Conservation (phyloP, 1,140 invertebrate species). For the fruit fly (Drosophila melanogaster) region Release_6_plus_ISO1_MT NT_033777.3:20484001-20484500, state of each 20-base stretch:
- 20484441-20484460: conserved; percentile 15
- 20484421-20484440: conserved; percentile 1
- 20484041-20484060: conserved; percentile 48
- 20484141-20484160: conserved; percentile 25
- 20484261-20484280: conserved; percentile 68
- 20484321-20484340: conserved; percentile 36
- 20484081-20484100: conserved; percentile 64
- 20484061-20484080: conserved; percentile 58
- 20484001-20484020: conserved; percentile 40
- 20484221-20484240: background rate
- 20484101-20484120: conserved; percentile 55
- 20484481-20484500: conserved; percentile 19
- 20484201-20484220: background rate
- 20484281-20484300: conserved; percentile 66
- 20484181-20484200: conserved; percentile 14
- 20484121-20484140: conserved; percentile 23
- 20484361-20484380: conserved; percentile 18
- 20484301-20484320: conserved; percentile 67
- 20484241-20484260: conserved; percentile 57
- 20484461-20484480: background rate
- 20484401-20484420: conserved; percentile 2
- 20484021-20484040: conserved; percentile 17
- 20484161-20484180: background rate
- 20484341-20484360: conserved; percentile 40
- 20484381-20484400: conserved; percentile 15